These are phyloP conservation scores for Tetrao urogallus DNA, from an alignment of 2,113 vertebrate genomes.

Conservation along the genomic window DNA sequence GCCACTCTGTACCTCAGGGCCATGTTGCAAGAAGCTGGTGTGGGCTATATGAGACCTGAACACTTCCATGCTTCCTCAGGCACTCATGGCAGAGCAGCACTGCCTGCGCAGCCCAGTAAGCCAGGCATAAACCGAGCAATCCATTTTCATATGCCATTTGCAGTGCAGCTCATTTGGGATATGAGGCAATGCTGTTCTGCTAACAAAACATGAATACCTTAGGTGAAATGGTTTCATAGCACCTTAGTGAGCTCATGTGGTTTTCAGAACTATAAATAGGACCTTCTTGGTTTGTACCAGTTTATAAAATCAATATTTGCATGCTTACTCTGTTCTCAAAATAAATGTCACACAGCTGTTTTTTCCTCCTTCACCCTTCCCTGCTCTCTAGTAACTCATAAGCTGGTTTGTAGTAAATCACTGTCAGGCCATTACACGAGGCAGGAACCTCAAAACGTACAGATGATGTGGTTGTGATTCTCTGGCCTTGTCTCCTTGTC, in stretches of 20 bases:
- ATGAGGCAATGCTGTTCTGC: not conserved
- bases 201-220: not conserved
- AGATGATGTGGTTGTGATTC: not conserved
- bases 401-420: not conserved
- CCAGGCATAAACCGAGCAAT: not conserved
- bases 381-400: not conserved
- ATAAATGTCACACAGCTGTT: not conserved
- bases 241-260: not conserved
- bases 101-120: not conserved
- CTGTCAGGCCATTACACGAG: not conserved
- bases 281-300: not conserved
- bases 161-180: not conserved
- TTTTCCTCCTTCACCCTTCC: not conserved
- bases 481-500: not conserved
- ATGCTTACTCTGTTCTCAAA: not conserved
- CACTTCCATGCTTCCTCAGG: not conserved
- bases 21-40: rapidly evolving
- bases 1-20: not conserved
- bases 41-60: rapidly evolving
- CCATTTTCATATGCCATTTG: not conserved
- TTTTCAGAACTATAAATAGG: not conserved
- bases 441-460: not conserved
- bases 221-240: not conserved
- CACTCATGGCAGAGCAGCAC: too few species aligned
- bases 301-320: constrained; percentile 15